Conservation (phyloP, 2,888 invertebrate species). For the Tribolium freemani region DNA sequence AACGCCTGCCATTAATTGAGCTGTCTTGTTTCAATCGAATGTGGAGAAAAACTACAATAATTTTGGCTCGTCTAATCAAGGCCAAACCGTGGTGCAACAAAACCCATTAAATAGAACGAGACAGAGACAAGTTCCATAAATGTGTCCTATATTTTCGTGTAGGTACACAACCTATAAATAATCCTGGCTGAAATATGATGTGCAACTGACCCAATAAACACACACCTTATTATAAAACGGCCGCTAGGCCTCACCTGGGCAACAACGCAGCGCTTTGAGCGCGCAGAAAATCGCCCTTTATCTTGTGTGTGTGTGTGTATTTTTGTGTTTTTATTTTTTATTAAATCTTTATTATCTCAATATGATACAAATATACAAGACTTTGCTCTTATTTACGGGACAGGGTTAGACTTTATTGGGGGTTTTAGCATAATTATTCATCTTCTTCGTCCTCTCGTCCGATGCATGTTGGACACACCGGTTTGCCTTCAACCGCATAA, state of each 20-base stretch:
- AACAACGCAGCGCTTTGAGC: slow-evolving; percentile 34
- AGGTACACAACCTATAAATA: slow-evolving; percentile 36
- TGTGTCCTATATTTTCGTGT: slow-evolving; percentile 14
- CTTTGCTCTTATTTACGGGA: slow-evolving; percentile 44
- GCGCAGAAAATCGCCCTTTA: slow-evolving; percentile 43
- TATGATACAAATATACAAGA: slow-evolving; percentile 70
- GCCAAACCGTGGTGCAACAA: neutral
- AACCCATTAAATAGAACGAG: neutral
- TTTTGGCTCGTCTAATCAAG: neutral
- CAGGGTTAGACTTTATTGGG: slow-evolving; percentile 41
- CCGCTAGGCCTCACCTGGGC: slow-evolving; percentile 12
- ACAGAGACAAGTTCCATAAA: slow-evolving; percentile 22
- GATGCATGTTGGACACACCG: slow-evolving; percentile 94
- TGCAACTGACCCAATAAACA: slow-evolving; percentile 38
- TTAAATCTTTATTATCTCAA: slow-evolving; percentile 67
- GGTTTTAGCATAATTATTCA: slow-evolving; percentile 62
- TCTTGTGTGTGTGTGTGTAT: slow-evolving; percentile 66
- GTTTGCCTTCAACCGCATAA: slow-evolving; percentile 97
- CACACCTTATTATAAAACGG: neutral
- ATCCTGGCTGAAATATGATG: slow-evolving; percentile 22
- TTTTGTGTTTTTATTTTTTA: slow-evolving; percentile 64
- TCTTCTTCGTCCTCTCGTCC: slow-evolving; percentile 90
- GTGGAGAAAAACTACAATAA: neutral
- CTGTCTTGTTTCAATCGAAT: slow-evolving; percentile 1
- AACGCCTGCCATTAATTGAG: slow-evolving; percentile 1